Base-by-base conservation (phyloP, 2,888 invertebrate genomes). In the Galerucella pusilla region DNA sequence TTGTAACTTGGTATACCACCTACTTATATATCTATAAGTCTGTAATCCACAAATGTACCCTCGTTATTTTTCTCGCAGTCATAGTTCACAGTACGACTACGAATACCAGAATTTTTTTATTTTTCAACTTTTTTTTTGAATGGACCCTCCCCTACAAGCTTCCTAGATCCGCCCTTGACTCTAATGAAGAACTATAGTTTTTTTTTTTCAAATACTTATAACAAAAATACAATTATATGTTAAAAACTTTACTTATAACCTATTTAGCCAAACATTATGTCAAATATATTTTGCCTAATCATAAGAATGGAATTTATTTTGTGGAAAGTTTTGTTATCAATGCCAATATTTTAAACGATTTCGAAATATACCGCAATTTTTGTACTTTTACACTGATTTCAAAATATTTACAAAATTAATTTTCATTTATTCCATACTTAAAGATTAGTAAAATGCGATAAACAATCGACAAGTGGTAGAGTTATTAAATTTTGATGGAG, bases 371-470 rank as follows among this genome's bases (percentile, higher is more conserved):
- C 35, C 35, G 35, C 6, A 42, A 42, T 42, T 7, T 42, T 49
- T 49, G 49, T 49, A 49, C 10, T 4, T 49, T 49, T 49, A 4
- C 49, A 49, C 49, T 49, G 14, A 7, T n/a, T n/a, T 7, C 52
- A 52, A 14, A 14, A n/a, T 52, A 52, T 52, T n/a, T 10, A 57
- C 14, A 16, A 20, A 10, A 10, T 20, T 3, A 57, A 57, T 57
- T 57, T 57, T 10, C 9, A 3, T 3, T 10, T 57, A 57, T 57
- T 57, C 57, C 20, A 20, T 57, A 57, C 57, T 57, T 57, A 57
- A 57, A 16, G 57, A 52, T 57, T 20, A 57, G 57, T 16, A 57
- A 57, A 57, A 57, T 57, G 20, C 16, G 57, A 57, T 57, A 57
- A 2, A 20, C 20, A 16, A 57, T 57, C 57, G 20, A 57, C 20